phyloP scores from a whole-genome alignment of 2,888 invertebrate species.

The Geophilus truncorum region DNA sequence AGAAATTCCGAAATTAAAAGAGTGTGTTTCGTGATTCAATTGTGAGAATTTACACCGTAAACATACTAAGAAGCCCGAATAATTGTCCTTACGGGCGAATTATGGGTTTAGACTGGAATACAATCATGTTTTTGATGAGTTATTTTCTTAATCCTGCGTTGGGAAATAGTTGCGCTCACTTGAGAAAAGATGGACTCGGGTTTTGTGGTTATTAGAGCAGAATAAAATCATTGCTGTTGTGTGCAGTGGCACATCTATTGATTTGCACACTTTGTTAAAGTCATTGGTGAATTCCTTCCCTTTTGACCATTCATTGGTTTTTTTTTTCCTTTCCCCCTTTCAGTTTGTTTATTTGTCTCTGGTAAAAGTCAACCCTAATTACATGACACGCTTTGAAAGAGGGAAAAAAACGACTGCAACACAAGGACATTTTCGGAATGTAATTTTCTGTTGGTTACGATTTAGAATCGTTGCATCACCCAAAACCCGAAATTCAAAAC shows the following conservation, averaged over 20 bases:
- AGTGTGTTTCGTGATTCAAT: background rate
- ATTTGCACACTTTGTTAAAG: background rate
- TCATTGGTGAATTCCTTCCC: background rate
- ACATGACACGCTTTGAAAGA: too few species aligned
- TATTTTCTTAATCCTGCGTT: background rate
- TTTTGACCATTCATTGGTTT: background rate
- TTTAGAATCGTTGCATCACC: too few species aligned
- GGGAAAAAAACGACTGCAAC: too few species aligned
- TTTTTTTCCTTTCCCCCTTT: background rate
- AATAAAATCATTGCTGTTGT: background rate
- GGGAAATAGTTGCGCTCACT: background rate
- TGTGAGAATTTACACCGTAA: background rate
- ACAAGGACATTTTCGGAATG: too few species aligned
- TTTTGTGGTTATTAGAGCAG: background rate
- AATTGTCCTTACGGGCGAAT: background rate
- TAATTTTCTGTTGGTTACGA: too few species aligned
- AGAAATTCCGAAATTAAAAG: background rate
- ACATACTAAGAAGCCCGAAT: background rate
- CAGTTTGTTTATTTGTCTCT: too few species aligned
- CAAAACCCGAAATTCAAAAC: too few species aligned
- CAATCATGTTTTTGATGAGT: background rate
- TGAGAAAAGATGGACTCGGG: background rate
- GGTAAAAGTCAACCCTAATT: background rate
- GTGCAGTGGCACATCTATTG: background rate
- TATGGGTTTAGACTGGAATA: background rate